phyloP scores from a whole-genome alignment of 2,888 invertebrate species.

The Peribatodes rhomboidaria region DNA sequence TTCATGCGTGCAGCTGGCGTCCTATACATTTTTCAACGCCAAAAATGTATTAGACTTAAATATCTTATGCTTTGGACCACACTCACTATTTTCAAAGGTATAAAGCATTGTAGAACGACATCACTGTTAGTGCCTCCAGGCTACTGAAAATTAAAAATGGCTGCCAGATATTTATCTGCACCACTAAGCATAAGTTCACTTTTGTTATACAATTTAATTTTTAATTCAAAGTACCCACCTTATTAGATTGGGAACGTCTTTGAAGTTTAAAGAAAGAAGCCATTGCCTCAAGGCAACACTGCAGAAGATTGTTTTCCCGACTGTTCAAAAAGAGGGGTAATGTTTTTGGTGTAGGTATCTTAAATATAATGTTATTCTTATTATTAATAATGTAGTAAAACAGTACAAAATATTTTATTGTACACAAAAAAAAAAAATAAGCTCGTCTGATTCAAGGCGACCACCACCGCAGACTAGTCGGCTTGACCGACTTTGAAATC shows the following conservation, averaged over 20 bases:
- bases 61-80: conserved; percentile 50
- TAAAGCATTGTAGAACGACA: conserved; percentile 71
- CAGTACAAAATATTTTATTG: no score
- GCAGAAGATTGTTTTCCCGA: conserved; percentile 5
- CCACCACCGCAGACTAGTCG: no score
- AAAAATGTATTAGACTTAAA: no score
- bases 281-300: conserved; percentile 7
- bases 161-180: conserved; percentile 70
- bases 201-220: conserved; percentile 58
- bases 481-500: no score
- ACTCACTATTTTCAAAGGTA: conserved; percentile 60
- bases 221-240: conserved; percentile 32
- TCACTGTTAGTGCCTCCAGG: conserved; percentile 74
- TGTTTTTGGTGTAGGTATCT: neutral
- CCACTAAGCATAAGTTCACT: conserved; percentile 63
- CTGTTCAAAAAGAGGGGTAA: neutral
- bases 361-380: no score
- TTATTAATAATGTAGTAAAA: no score
- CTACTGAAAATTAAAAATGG: conserved; percentile 82
- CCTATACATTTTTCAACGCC: no score
- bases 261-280: conserved; percentile 1
- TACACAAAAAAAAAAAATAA: no score
- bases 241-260: conserved; percentile 1
- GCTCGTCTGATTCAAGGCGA: no score
- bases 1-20: no score